Evolutionary conservation across 2,113 vertebrate species (phyloP), one percentile per base, ranked within the genome.

Genomic region (Donacobius atricapilla): DNA sequence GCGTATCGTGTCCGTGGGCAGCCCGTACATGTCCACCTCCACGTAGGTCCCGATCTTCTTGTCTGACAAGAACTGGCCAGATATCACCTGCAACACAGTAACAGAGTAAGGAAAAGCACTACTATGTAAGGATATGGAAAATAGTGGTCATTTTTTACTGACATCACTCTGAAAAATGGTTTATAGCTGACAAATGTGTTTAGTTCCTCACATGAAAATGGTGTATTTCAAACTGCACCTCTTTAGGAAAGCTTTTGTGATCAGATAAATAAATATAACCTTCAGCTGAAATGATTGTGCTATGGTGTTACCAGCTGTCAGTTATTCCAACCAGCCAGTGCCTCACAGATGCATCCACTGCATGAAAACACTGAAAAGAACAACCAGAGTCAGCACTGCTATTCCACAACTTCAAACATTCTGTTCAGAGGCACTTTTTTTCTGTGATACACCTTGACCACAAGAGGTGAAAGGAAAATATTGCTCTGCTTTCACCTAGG

Each of bases 11-110:
- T 99, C 99, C 0, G 99, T 99, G 37, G 99, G 99, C 81, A 99
- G 93, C 7, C 99, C 99, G 4, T 99, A 99, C 99, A 99, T 99
- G 80, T 99, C 99, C 44, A 99, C 99, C 94, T 99, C 99, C 79
- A 99, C 99, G 2, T 99, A 99, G 0, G 99, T 99, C 70, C 99
- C 99, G 0, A 99, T 99, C 96, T 99, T 99, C 96, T 99, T 99
- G 95, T 99, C 99, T 27, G 99, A 99, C 80, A 99, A 81, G 96
- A 99, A 99, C 96, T 99, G 99, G 39, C 99, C 99, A 33, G 99
- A 99, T 94, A 99, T 99, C 69, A 99, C 99, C 99, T 99, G 82
- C 8, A 94, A 68, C 35, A 35, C 6, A 66, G 13, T 2, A 45
- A 35, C 14, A 69, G 6, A 33, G 58, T 80, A 30, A 86, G 12